A percentile compares a stretch with the other conserved stretches of the same genome.
phyloP scores from a whole-genome alignment of 2,113 vertebrate species.

The Callipepla squamata region DNA sequence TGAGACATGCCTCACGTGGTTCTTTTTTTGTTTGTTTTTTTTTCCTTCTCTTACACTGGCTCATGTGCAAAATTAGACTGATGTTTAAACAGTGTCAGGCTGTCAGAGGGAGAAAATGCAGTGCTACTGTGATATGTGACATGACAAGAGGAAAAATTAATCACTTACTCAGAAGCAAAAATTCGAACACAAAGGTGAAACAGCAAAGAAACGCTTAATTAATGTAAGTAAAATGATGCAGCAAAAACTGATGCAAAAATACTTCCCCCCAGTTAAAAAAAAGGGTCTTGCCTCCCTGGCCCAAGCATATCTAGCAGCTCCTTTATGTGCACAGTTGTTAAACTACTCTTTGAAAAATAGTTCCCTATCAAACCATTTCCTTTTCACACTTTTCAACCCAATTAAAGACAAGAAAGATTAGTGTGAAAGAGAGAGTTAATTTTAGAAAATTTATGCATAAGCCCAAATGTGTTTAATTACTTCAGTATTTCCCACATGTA shows the following conservation, averaged over 20 bases:
- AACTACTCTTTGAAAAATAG: constrained; percentile 72
- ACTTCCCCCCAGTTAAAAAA: background rate
- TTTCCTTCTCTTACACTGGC: constrained; percentile 10
- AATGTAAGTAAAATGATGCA: background rate
- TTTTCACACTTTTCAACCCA: constrained; percentile 85
- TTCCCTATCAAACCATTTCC: constrained; percentile 73
- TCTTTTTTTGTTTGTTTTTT: background rate
- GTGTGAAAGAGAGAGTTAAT: constrained; percentile 84
- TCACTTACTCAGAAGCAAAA: constrained; percentile 32
- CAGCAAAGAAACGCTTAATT: background rate
- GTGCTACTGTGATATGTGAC: constrained; percentile 55
- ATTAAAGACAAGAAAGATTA: constrained; percentile 84
- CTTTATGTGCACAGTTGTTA: constrained; percentile 32
- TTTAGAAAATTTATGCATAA: constrained; percentile 86
- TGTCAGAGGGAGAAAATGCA: constrained; percentile 57
- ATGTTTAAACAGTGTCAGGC: constrained; percentile 63
- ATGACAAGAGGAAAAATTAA: constrained; percentile 62
- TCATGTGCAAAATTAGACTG: constrained; percentile 63
- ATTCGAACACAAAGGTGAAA: constrained; percentile 4
- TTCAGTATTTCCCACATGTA: constrained; percentile 80
- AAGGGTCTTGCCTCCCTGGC: background rate
- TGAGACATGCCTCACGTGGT: constrained; percentile 60
- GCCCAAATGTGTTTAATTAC: constrained; percentile 86
- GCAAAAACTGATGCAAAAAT: background rate
- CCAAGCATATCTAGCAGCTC: constrained; percentile 28